Percentiles rank a stretch among this genome's conserved stretches.
Evolutionary conservation across 2,113 vertebrate species (phyloP).

Genomic region (Tricholaema leucomelas): DNA sequence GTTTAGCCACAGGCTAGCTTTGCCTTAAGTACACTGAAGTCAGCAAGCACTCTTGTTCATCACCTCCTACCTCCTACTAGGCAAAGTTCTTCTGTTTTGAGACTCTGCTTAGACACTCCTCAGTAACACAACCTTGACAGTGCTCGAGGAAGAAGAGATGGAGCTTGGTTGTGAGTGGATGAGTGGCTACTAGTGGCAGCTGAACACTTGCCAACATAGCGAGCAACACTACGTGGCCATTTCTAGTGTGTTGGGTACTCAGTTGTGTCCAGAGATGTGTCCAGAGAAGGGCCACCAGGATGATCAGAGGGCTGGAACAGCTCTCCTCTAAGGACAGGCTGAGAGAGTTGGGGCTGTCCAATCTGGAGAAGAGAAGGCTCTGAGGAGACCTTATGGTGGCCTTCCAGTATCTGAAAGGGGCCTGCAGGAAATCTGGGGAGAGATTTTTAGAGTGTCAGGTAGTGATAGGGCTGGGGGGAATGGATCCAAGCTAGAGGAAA

Average conservation of each 20-base stretch:
- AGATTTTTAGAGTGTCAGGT: no score
- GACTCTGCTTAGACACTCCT: background rate
- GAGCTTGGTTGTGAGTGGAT: background rate
- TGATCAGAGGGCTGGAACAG: no score
- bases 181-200: background rate
- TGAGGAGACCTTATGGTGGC: no score
- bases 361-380: no score
- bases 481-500: no score
- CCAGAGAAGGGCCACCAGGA: no score
- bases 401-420: no score
- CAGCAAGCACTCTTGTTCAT: background rate
- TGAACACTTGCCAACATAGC: background rate
- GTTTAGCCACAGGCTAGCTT: conserved; percentile 61
- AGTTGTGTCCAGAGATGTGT: background rate
- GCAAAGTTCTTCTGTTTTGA: conserved; percentile 7
- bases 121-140: background rate
- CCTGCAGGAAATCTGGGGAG: no score
- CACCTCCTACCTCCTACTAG: conserved; percentile 1
- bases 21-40: conserved; percentile 34
- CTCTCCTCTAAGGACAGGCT: no score
- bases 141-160: background rate
- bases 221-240: background rate
- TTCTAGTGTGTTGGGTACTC: background rate
- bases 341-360: no score
- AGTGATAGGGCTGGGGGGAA: no score